Evolutionary conservation across 2,888 invertebrate species (phyloP).

Genomic region (Polylopha cassiicola): DNA sequence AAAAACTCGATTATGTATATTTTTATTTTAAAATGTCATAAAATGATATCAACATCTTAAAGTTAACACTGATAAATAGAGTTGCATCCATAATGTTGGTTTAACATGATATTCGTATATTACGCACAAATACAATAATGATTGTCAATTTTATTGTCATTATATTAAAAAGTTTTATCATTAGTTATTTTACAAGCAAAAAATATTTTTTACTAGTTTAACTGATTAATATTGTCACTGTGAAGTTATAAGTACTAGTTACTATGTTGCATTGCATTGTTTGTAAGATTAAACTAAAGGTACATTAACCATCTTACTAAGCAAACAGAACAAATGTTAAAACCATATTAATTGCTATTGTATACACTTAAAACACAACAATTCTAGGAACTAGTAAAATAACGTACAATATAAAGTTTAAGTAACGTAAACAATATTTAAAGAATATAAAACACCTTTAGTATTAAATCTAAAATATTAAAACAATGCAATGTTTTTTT

Average conservation of each 20-base stretch:
- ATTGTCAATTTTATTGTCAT: slow-evolving; percentile 65
- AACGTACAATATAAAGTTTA: no score
- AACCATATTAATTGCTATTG: no score
- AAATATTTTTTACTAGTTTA: slow-evolving; percentile 3
- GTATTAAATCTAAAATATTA: no score
- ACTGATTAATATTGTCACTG: slow-evolving; percentile 3
- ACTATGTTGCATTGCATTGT: no score
- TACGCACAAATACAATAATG: slow-evolving; percentile 53
- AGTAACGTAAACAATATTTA: no score
- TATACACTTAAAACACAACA: no score
- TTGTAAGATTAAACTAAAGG: no score
- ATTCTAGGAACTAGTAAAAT: no score
- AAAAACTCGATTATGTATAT: slow-evolving; percentile 50
- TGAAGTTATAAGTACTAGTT: not conserved
- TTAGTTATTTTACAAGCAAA: slow-evolving; percentile 19
- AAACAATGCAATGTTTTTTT: no score
- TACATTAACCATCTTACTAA: no score
- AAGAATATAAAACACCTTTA: no score
- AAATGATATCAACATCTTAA: slow-evolving; percentile 76
- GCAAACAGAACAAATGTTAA: no score
- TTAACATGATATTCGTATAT: slow-evolving; percentile 47
- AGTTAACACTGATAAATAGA: slow-evolving; percentile 73
- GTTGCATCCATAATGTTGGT: slow-evolving; percentile 44
- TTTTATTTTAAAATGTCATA: slow-evolving; percentile 74
- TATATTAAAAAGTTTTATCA: slow-evolving; percentile 16